Percentiles rank a stretch among this genome's conserved stretches.
phyloP scores from a whole-genome alignment of 2,888 invertebrate genomes.

The Tipula lateralis region DNA sequence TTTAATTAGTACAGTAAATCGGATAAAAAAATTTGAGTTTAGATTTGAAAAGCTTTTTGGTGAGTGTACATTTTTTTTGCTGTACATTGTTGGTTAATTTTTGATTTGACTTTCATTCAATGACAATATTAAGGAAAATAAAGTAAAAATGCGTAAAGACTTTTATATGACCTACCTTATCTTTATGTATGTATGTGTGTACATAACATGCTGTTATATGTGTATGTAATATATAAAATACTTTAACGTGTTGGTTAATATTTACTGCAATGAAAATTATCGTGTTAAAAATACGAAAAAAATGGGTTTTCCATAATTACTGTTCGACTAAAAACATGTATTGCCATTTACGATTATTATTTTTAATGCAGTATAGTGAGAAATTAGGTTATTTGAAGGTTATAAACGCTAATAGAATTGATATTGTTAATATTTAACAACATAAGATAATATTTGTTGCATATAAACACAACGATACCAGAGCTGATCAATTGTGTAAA shows the following conservation, averaged over 20 bases:
- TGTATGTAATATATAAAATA: neutral
- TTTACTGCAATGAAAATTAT: conserved; percentile 2
- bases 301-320: neutral
- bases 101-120: conserved; percentile 7
- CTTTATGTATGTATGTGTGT: neutral
- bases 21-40: neutral
- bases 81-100: neutral
- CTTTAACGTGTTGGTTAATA: neutral
- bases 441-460: neutral
- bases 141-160: neutral
- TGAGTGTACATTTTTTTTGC: neutral
- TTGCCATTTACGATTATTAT: neutral
- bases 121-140: neutral
- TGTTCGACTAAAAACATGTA: neutral
- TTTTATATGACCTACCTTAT: neutral
- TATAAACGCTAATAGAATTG: neutral
- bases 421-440: neutral
- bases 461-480: neutral
- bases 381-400: neutral
- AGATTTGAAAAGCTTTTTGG: neutral
- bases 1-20: conserved; percentile 5
- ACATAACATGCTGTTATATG: neutral
- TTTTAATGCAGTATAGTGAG: neutral
- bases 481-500: neutral
- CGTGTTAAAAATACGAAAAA: neutral